These are phyloP conservation scores for Amphiprion clarkii DNA, from an alignment of 2,797 vertebrate genomes.

Conservation along the genomic window DNA sequence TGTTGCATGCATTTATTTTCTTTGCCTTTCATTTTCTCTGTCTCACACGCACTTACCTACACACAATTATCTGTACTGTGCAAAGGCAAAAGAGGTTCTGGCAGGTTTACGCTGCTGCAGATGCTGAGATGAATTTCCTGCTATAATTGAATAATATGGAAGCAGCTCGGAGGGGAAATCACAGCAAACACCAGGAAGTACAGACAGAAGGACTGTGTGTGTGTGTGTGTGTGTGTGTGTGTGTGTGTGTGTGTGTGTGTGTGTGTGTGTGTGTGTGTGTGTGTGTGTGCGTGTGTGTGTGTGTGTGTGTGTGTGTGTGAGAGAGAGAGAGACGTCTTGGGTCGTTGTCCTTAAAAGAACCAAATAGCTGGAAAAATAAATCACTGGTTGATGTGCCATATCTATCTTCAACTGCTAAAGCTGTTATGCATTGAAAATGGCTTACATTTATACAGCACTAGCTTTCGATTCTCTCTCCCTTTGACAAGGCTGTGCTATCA, in stretches of 20 bases:
- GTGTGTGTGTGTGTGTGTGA: no score
- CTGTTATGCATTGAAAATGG: no score
- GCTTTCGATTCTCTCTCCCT: no score
- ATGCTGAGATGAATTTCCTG: conserved; percentile 37
- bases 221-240: not conserved
- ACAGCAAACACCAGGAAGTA: conserved; percentile 20
- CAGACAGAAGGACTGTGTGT: not conserved
- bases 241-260: no score
- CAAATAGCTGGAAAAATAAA: not conserved
- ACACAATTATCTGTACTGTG: not conserved
- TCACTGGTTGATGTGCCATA: not conserved
- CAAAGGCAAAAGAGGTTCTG: not conserved
- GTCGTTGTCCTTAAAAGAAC: no score
- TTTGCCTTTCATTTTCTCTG: not conserved
- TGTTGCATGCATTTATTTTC: not conserved
- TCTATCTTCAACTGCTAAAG: no score
- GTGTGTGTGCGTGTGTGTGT: no score
- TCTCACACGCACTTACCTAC: not conserved
- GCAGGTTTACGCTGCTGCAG: conserved; percentile 23
- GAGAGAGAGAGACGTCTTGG: no score
- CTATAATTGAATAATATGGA: conserved; percentile 57
- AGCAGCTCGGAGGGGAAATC: conserved; percentile 42
- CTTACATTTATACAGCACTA: no score
- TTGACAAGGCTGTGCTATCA: no score
- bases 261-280: no score